Evolutionary conservation across 1,140 invertebrate species (phyloP), one percentile per base, ranked within the genome.

Genomic region (honey bee (Apis mellifera)): DNA sequence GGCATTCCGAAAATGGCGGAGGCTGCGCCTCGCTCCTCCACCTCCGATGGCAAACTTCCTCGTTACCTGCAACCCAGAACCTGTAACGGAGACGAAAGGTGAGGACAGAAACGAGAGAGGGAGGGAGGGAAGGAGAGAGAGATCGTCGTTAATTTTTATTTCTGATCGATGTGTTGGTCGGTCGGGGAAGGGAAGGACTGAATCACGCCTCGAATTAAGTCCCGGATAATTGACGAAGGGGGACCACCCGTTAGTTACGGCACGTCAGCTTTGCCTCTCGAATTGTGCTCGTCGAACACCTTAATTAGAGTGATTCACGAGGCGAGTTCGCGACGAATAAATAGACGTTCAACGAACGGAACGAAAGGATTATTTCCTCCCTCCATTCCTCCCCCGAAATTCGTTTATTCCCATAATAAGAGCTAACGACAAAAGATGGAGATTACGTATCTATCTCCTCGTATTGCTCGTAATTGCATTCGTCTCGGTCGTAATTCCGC

Each of bases 231-330:
- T 68, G 85, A 87, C 85, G 85, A 65, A 86, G 75, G 85, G 80
- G 42, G 62, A 60, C 77, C 74, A 7, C 23, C 85, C 81, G 85
- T 86, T 86, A 82, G 81, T 86, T 73, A 86, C 84, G 76, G 81
- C 70, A 66, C 76, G 85, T 84, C 75, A 69, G 81, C 86, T 84
- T 87, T 77, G 77, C 60, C 73, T 68, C 76, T 60, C 66, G 82
- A 86, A 83, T 84, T 54, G 65, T 62, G 57, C 50, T 70, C 81
- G 70, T 52, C 73, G 78, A 62, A 83, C 68, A 65, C 80, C 84
- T 76, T 88, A 88, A 88, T 88, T 88, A 88, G 84, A 70, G 60
- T 86, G 87, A 88, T 88, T 88, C 86, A 88, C 80, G 83, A 26
- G 73, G 59, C 73, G 72, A 60, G 78, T 71, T 70, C 62, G 65